phyloP scores from a whole-genome alignment of 2,888 invertebrate species.

The Megaustenia siamemsis region DNA sequence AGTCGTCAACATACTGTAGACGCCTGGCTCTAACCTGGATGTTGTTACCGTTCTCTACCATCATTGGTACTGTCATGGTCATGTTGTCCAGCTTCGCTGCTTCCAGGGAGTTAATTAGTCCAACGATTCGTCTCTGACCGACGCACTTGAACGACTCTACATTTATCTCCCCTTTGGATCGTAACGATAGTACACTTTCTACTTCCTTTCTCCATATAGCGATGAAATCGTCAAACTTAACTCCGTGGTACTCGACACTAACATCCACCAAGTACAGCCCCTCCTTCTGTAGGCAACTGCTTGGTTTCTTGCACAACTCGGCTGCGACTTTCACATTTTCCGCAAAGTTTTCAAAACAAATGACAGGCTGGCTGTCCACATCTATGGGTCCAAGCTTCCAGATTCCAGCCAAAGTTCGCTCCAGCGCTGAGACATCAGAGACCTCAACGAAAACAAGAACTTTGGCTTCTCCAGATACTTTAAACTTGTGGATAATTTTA shows the following conservation, averaged over 20 bases:
- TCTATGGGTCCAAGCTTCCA: conserved; percentile 19
- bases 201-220: conserved; percentile 18
- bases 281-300: background rate
- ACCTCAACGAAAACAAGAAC: background rate
- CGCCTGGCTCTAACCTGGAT: background rate
- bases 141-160: conserved; percentile 3
- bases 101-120: background rate
- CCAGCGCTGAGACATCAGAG: background rate
- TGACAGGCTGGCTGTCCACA: background rate
- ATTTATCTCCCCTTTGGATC: background rate
- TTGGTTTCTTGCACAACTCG: background rate
- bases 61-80: background rate
- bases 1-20: background rate
- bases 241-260: conserved; percentile 12
- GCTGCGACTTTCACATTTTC: background rate
- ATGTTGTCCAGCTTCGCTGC: background rate
- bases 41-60: conserved; percentile 2
- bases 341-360: conserved; percentile 4
- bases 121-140: background rate
- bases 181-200: background rate
- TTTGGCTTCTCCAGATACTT: background rate
- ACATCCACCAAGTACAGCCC: background rate
- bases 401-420: background rate
- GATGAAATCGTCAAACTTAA: background rate
- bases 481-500: background rate